Evolutionary conservation across 2,797 vertebrate species (phyloP), one percentile per base, ranked within the genome.

Genomic region (Pogoniulus pusillus): DNA sequence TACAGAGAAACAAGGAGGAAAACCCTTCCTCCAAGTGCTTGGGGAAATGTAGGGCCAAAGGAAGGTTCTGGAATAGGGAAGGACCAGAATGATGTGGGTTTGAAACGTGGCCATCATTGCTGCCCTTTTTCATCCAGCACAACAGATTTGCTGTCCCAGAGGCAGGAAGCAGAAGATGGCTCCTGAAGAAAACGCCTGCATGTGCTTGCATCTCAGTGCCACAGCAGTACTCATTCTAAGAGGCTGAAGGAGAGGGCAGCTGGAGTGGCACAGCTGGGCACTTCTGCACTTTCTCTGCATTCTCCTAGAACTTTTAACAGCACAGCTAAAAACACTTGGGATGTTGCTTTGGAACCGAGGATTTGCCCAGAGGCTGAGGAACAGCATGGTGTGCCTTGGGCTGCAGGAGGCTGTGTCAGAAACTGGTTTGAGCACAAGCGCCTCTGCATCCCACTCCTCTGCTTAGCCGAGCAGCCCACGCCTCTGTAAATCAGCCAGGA

Each of bases 391-490:
- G 0, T 73, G 82, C 76, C 91, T 65, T 76, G 82, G 73, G 82
- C 79, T 1, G 0, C 73, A 37, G 62, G 59, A 89, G 84, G 34
- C 89, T 53, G 1, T 90, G 84, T 81, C 43, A 79, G 84, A 94
- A 94, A 89, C 85, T 92, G 89, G 91, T 94, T 94, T 81, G 94
- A 93, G 91, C 82, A 85, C 76, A 72, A 57, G 55, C 82, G 65
- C 81, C 93, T 85, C 89, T 94, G 93, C 91, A 85, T 89, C 94
- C 85, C 87, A 91, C 92, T 96, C 63, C 79, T 81, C 91, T 75
- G 87, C 89, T 82, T 22, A 78, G 92, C 87, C 45, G 92, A 95
- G 84, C 93, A 90, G n/a, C 93, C 93, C 93, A 95, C 83, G 17
- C 92, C 73, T 82, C 89, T 57, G 20, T 87, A 89, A 94, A 93